Evolutionary conservation across 1,140 invertebrate genomes (phyloP).

Genomic region (Probaryconus sp.): DNA sequence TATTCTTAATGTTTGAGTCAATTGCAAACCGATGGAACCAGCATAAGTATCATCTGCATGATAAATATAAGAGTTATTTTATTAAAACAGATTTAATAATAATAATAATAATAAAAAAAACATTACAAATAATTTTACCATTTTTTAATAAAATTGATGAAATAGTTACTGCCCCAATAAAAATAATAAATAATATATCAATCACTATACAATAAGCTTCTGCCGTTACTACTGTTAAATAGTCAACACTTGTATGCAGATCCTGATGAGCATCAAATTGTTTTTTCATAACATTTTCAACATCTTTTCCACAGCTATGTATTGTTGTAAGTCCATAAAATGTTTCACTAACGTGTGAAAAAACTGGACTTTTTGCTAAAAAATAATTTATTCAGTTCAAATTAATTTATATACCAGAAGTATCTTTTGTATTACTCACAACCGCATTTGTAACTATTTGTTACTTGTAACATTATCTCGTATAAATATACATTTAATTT

Average conservation of each 20-base stretch:
- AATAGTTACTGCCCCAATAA: conserved; percentile 63
- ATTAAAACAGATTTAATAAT: neutral
- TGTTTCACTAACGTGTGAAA: conserved; percentile 88
- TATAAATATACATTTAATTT: no score
- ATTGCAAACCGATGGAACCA: conserved; percentile 88
- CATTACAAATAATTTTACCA: conserved; percentile 55
- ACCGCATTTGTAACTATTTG: no score
- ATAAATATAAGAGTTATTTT: neutral
- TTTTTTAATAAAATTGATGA: conserved; percentile 72
- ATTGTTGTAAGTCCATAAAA: conserved; percentile 89
- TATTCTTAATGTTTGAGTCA: conserved; percentile 88
- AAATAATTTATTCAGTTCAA: no score
- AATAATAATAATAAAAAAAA: neutral
- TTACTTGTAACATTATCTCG: no score
- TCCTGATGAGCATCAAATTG: conserved; percentile 85
- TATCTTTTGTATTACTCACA: no score
- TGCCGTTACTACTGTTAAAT: conserved; percentile 79
- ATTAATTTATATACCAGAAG: no score
- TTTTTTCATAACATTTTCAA: conserved; percentile 82
- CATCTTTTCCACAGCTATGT: conserved; percentile 81
- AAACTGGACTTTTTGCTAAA: conserved; percentile 86
- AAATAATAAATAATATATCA: conserved; percentile 62
- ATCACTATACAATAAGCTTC: conserved; percentile 78
- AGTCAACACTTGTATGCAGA: conserved; percentile 82
- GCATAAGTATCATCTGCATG: conserved; percentile 66